Base-by-base conservation (phyloP, 2,797 vertebrate species). In the Neostethus bicornis region DNA sequence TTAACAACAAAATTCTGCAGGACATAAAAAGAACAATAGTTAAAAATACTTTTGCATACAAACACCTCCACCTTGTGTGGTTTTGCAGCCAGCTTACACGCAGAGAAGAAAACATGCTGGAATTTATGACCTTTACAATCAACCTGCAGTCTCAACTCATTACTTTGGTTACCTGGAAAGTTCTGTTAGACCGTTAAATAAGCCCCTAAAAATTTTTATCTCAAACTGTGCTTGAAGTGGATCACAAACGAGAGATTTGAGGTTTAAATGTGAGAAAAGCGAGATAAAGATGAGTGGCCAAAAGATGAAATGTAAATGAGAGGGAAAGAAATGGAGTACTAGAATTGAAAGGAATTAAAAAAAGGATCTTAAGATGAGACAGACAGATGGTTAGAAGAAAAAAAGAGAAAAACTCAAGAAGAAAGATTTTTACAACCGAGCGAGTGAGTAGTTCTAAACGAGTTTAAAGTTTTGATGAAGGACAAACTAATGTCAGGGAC, bases 401-500 rank as follows among this genome's bases (percentile, higher is more conserved):
- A 7, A 41, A 57, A 56, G 38, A 43, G 32, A 21, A 34, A 62
- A 21, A 46, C 48, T n/a, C 62, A 73, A 70, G 20, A 61, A 61
- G 57, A 57, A 74, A 60, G 58, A 61, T 77, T 78, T n/a, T 77
- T 75, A 61, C 58, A 69, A 70, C 21, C 66, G 69, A 67, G 67
- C 23, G 69, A 83, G 78, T 68, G 70, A 81, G 78, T 65, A 85
- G 68, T 70, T 83, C 49, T 78, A 74, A 85, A 84, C 52, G 72
- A 87, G 75, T 85, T 80, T 79, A 89, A 90, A 92, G 89, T 91
- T 92, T 89, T 86, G 85, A 92, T 92, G 91, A 92, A 93, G 92
- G 91, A 92, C 92, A 90, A 88, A 90, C 84, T 92, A 92, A 92
- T 92, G 92, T 93, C 91, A 93, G 76, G 79, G 89, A 90, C 87